A percentile compares a stretch with the other conserved stretches of the same genome.
Evolutionary conservation across 2,888 invertebrate genomes (phyloP).

Genomic region (Podotricha telesiphe): DNA sequence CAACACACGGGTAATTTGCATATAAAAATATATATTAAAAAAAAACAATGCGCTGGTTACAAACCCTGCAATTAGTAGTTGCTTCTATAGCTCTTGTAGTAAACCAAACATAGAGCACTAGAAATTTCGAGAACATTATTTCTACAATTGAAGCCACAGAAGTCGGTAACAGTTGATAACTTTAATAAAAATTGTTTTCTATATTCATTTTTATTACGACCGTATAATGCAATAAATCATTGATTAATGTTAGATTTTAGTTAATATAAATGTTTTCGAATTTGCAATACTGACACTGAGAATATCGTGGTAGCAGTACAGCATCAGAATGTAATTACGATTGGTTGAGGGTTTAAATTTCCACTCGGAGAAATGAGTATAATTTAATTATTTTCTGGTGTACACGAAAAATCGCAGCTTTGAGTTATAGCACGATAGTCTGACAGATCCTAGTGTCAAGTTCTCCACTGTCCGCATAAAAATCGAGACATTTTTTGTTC

Average conservation of each 20-base stretch:
- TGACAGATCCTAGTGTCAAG: no score
- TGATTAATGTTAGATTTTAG: slow-evolving; percentile 1
- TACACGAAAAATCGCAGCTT: no score
- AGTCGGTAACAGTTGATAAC: slow-evolving; percentile 22
- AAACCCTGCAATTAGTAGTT: slow-evolving; percentile 36
- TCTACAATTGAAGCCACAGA: slow-evolving; percentile 22
- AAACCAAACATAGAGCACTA: slow-evolving; percentile 30
- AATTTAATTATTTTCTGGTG: no score
- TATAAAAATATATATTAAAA: background rate
- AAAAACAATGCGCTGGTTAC: slow-evolving; percentile 4
- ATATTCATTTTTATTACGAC: slow-evolving; percentile 12
- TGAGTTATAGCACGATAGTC: no score
- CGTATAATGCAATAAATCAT: background rate
- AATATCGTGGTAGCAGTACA: no score
- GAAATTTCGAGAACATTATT: slow-evolving; percentile 35
- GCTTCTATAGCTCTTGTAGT: slow-evolving; percentile 26
- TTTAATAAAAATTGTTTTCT: slow-evolving; percentile 16
- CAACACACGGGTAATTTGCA: background rate
- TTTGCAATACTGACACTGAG: no score
- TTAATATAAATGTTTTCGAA: no score
- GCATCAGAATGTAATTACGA: no score
- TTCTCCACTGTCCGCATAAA: no score
- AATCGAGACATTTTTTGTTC: no score
- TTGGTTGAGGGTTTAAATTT: no score
- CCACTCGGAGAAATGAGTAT: no score